Percentiles rank a stretch among this genome's conserved stretches.
These are phyloP conservation scores for Hermodice carunculata DNA, from an alignment of 2,888 invertebrate genomes.

Conservation along the genomic window DNA sequence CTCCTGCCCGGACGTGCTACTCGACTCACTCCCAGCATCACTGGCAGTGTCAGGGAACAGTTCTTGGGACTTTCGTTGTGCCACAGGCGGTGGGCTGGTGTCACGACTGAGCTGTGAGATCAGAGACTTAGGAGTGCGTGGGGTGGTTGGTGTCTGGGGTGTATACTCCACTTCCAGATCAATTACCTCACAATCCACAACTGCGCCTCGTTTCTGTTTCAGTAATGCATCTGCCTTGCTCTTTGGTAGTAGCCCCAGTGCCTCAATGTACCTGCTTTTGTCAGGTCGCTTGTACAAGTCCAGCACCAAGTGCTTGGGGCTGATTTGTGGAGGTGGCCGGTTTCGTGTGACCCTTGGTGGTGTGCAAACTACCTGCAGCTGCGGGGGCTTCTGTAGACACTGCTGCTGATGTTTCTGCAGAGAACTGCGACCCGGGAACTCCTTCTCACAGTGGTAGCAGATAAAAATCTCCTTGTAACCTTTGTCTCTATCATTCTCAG, in stretches of 20 bases:
- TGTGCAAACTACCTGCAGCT: slow-evolving; percentile 27
- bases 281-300: slow-evolving; percentile 1
- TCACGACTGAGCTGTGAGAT: slow-evolving; percentile 62
- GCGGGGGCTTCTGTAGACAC: slow-evolving; percentile 48
- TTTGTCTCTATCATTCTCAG: neutral
- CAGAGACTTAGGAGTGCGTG: slow-evolving; percentile 57
- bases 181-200: slow-evolving; percentile 26
- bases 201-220: neutral
- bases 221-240: slow-evolving; percentile 4
- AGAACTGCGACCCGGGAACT: slow-evolving; percentile 48
- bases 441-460: slow-evolving; percentile 61
- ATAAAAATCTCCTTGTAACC: slow-evolving; percentile 53
- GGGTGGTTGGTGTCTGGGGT: slow-evolving; percentile 47
- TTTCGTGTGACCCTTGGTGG: neutral
- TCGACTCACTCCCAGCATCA: slow-evolving; percentile 10
- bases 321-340: neutral
- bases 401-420: slow-evolving; percentile 53
- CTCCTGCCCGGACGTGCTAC: neutral
- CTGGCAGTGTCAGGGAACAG: neutral
- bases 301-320: no score
- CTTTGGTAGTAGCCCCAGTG: slow-evolving; percentile 4
- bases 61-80: no score
- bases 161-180: slow-evolving; percentile 39
- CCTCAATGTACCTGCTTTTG: neutral
- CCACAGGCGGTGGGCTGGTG: slow-evolving; percentile 24